phyloP scores from a whole-genome alignment of 2,113 vertebrate species.

The Phrynosoma platyrhinos region DNA sequence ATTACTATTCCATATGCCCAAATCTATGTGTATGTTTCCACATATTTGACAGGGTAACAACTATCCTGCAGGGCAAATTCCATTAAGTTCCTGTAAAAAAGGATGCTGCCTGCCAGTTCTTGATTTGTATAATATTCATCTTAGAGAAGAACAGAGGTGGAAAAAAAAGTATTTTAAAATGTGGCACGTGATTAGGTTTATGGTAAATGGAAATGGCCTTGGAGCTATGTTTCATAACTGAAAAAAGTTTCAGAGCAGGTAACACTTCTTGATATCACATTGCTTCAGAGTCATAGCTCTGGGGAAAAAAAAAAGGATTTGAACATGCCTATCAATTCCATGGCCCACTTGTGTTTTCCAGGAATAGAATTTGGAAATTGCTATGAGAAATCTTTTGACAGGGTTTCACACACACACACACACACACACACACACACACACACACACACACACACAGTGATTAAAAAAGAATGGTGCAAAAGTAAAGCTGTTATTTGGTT shows the following conservation, averaged over 20 bases:
- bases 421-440: too few species aligned
- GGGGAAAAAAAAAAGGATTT: neutral
- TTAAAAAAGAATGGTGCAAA: too few species aligned
- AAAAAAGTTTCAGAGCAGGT: neutral
- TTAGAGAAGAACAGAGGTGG: constrained; percentile 25
- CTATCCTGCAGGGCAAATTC: neutral
- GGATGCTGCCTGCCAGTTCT: neutral
- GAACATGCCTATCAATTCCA: neutral
- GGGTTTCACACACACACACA: neutral
- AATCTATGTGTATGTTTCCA: constrained; percentile 32
- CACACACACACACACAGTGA: too few species aligned
- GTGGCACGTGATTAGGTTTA: constrained; percentile 36
- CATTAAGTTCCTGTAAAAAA: constrained; percentile 11
- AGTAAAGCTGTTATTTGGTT: too few species aligned
- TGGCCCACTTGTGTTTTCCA: neutral
- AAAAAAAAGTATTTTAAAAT: constrained; percentile 19
- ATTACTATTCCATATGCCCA: constrained; percentile 37
- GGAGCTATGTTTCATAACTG: constrained; percentile 34
- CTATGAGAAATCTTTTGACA: neutral
- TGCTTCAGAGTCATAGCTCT: neutral
- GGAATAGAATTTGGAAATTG: neutral
- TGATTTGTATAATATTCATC: constrained; percentile 27
- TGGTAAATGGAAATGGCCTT: constrained; percentile 55
- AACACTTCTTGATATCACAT: neutral
- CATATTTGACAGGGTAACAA: constrained; percentile 18